A percentile compares a stretch with the other conserved stretches of the same genome.
These are phyloP conservation scores for Nesidiocoris tenuis DNA, from an alignment of 2,888 invertebrate genomes.

Conservation along the genomic window DNA sequence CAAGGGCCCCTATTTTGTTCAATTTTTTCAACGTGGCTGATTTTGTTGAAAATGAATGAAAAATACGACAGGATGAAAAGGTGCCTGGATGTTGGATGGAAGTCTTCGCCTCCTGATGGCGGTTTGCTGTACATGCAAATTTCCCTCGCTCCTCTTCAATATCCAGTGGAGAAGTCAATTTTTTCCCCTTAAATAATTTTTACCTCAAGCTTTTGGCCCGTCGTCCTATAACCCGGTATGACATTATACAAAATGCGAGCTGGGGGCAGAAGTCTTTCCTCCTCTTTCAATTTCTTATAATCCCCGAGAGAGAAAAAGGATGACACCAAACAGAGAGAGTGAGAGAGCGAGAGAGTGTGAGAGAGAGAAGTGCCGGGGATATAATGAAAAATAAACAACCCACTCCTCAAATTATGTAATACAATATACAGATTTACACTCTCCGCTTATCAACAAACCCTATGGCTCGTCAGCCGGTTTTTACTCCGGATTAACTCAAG, in stretches of 20 bases:
- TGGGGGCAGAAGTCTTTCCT: slow-evolving; percentile 13
- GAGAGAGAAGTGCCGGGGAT: not conserved
- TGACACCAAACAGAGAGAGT: too few relatives aligned
- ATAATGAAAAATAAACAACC: slow-evolving; percentile 39
- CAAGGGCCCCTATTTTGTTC: slow-evolving; percentile 15
- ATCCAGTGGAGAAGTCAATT: slow-evolving; percentile 1
- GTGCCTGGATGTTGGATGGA: not conserved
- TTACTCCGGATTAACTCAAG: slow-evolving; percentile 25
- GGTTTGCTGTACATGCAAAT: slow-evolving; percentile 40
- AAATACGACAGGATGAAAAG: slow-evolving; percentile 9
- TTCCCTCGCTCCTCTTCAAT: slow-evolving; percentile 7
- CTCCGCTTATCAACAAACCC: slow-evolving; percentile 25
- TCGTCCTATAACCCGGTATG: slow-evolving; percentile 21
- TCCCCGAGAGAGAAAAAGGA: slow-evolving; percentile 16
- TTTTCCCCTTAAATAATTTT: slow-evolving; percentile 22
- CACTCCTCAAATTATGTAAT: slow-evolving; percentile 40
- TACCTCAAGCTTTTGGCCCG: slow-evolving; percentile 17
- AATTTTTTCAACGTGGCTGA: not conserved
- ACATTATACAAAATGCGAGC: slow-evolving; percentile 33
- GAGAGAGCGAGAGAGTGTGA: too few relatives aligned
- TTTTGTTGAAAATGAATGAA: slow-evolving; percentile 22
- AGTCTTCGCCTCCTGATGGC: slow-evolving; percentile 16
- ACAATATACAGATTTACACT: slow-evolving; percentile 34
- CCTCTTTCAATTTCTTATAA: not conserved
- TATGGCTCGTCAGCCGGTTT: too few relatives aligned